Conservation (phyloP, 2,113 vertebrate species). For the Melanostigma gelatinosum region DNA sequence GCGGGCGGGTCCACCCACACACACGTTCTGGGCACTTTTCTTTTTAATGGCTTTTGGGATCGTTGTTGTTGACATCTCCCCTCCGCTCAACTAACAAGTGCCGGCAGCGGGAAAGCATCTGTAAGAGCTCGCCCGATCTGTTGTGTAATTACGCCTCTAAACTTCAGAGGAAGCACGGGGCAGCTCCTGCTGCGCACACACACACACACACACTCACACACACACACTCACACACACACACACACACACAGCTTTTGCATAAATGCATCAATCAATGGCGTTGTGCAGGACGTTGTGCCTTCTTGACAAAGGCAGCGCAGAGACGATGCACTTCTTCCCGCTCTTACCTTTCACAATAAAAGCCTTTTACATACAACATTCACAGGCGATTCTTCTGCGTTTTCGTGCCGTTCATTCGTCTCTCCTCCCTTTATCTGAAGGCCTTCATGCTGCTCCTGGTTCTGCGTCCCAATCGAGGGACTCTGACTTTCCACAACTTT, state of each 20-base stretch:
- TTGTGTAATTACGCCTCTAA: slow-evolving; percentile 21
- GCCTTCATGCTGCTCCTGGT: neutral
- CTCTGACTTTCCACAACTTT: slow-evolving; percentile 8
- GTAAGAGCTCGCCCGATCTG: slow-evolving; percentile 7
- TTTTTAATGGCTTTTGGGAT: slow-evolving; percentile 55
- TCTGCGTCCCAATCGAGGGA: neutral
- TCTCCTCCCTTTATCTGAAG: too few relatives aligned
- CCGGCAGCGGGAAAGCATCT: slow-evolving; percentile 34
- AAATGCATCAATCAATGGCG: neutral
- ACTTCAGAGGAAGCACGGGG: slow-evolving; percentile 27
- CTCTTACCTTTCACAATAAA: neutral
- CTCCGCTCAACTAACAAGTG: slow-evolving; percentile 17
- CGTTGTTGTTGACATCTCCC: slow-evolving; percentile 40
- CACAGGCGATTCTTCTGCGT: neutral
- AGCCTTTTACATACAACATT: neutral
- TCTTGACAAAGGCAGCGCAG: too few relatives aligned
- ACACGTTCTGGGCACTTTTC: slow-evolving; percentile 25
- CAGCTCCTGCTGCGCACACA: neutral
- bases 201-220: neutral
- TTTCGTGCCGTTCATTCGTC: too few relatives aligned
- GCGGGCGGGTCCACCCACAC: slow-evolving; percentile 38
- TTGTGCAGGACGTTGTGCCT: too few relatives aligned
- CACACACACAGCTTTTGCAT: neutral
- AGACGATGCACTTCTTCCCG: too few relatives aligned
- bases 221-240: neutral